Conservation (phyloP, 2,113 vertebrate genomes). For the Eonycteris spelaea region DNA sequence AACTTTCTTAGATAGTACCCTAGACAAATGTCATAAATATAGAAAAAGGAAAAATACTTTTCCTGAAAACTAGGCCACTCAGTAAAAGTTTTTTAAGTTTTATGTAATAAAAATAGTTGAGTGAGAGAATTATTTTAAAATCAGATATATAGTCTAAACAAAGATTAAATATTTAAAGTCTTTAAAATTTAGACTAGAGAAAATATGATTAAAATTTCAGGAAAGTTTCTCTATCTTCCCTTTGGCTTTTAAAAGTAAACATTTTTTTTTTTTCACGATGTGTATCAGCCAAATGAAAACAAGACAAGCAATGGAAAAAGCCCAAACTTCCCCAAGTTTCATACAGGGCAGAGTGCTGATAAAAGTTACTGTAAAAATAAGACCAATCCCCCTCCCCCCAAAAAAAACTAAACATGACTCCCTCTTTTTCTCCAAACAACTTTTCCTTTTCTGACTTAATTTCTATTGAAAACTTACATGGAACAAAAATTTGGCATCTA, state of each 20-base stretch:
- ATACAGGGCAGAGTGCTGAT: constrained; percentile 25
- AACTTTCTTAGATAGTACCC: neutral
- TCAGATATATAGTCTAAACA: constrained; percentile 30
- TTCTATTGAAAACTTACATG: constrained; percentile 48
- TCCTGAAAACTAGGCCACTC: neutral
- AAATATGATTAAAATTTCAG: constrained; percentile 36
- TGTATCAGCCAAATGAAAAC: constrained; percentile 51
- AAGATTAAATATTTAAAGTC: neutral
- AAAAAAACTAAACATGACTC: constrained; percentile 42
- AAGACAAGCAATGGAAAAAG: constrained; percentile 39
- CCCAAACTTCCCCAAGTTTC: neutral
- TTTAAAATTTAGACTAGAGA: constrained; percentile 8
- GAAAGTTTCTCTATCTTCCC: constrained; percentile 30
- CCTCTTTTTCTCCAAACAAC: constrained; percentile 37
- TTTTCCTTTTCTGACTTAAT: constrained; percentile 54
- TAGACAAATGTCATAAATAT: neutral
- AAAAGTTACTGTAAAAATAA: constrained; percentile 31
- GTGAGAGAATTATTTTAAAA: neutral
- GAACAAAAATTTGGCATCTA: constrained; percentile 58
- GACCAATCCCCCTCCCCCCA: neutral
- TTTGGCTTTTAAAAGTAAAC: constrained; percentile 34
- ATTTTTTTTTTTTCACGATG: constrained; percentile 30
- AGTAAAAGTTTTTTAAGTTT: neutral
- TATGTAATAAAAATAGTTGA: neutral
- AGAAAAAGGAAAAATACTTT: neutral